These are phyloP conservation scores for Hemibagrus guttatus DNA, from an alignment of 2,797 vertebrate species.

Conservation along the genomic window DNA sequence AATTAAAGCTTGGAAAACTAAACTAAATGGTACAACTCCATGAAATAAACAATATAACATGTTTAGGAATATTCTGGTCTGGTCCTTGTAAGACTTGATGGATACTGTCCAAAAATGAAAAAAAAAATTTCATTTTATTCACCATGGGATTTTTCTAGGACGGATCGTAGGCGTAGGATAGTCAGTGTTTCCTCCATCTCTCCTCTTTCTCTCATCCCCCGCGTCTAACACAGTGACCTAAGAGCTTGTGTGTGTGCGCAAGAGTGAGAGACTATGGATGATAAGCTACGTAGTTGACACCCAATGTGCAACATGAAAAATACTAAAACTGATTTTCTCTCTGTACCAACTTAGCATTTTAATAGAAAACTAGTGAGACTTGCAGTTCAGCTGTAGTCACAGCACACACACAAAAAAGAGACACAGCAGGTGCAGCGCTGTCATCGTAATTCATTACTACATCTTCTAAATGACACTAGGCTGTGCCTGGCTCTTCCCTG, in stretches of 20 bases:
- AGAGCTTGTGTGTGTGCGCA: background rate
- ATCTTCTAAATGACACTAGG: slow-evolving; percentile 30
- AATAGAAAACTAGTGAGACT: background rate
- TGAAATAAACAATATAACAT: background rate
- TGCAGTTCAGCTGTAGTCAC: background rate
- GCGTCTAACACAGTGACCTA: slow-evolving; percentile 45
- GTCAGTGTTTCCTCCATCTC: slow-evolving; percentile 14
- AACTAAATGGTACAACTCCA: background rate
- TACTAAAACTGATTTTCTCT: background rate
- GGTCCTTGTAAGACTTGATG: background rate
- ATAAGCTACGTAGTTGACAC: background rate
- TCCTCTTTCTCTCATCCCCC: slow-evolving; percentile 34
- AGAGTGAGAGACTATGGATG: slow-evolving; percentile 11
- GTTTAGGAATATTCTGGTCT: background rate
- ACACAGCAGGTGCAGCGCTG: slow-evolving; percentile 4
- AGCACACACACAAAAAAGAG: background rate
- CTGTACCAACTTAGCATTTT: background rate
- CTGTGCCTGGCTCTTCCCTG: slow-evolving; percentile 14
- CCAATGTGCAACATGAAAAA: slow-evolving; percentile 2
- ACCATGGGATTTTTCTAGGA: slow-evolving; percentile 16
- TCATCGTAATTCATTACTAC: slow-evolving; percentile 5
- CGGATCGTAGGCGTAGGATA: slow-evolving; percentile 23
- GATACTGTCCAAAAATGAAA: background rate
- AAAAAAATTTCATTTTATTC: background rate
- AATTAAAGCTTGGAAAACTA: background rate